These are phyloP conservation scores for Microcebus jonahi DNA, from an alignment of 2,113 vertebrate species.

Conservation along the genomic window DNA sequence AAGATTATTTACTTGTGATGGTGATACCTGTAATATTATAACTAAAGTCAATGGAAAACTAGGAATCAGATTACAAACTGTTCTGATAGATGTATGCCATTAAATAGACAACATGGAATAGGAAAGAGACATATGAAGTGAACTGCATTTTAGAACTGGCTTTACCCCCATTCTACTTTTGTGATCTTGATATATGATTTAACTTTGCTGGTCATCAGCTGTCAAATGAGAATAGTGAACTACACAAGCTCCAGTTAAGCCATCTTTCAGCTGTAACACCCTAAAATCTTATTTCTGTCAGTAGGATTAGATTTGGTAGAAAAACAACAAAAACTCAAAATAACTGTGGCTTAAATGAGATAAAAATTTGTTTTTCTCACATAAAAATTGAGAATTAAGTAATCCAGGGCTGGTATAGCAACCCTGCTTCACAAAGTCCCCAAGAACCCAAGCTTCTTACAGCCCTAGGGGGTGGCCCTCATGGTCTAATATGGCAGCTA, in stretches of 20 bases:
- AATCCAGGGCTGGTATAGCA: not conserved
- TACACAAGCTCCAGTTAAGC: conserved; percentile 13
- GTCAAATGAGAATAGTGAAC: conserved; percentile 33
- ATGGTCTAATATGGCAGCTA: conserved; percentile 6
- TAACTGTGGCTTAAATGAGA: not conserved
- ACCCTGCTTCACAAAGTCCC: conserved; percentile 22
- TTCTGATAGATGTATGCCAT: conserved; percentile 19
- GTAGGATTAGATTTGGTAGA: conserved; percentile 18
- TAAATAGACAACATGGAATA: conserved; percentile 42
- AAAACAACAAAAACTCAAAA: conserved; percentile 36
- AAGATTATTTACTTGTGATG: conserved; percentile 23
- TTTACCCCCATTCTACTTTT: conserved; percentile 39
- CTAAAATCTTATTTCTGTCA: conserved; percentile 53
- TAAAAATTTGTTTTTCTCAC: conserved; percentile 15
- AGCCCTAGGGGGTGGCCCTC: not conserved
- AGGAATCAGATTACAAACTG: conserved; percentile 10
- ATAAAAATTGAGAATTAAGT: conserved; percentile 47
- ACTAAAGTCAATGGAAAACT: conserved; percentile 44
- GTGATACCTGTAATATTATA: conserved; percentile 22
- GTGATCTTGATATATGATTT: conserved; percentile 33
- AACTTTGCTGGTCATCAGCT: conserved; percentile 11
- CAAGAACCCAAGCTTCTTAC: not conserved
- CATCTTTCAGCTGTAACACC: not conserved
- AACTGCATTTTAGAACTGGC: conserved; percentile 29
- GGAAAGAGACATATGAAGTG: conserved; percentile 17